Evolutionary conservation across 1,140 invertebrate species (phyloP), one percentile per base, ranked within the genome.

Genomic region (Nephotettix cincticeps): DNA sequence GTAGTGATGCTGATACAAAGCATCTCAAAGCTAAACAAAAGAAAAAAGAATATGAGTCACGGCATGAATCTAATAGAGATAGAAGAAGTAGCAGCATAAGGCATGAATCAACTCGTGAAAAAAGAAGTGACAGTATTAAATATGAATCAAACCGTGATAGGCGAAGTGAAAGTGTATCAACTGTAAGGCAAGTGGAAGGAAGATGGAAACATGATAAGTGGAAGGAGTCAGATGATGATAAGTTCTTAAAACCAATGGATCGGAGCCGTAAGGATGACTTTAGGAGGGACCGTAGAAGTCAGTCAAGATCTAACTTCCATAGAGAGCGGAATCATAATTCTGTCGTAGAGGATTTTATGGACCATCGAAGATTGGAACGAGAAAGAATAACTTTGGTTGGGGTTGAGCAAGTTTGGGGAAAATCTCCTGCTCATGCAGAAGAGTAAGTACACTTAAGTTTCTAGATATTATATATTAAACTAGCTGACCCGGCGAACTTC

Each of bases 361-460:
- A 77, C n/a, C 54, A 75, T 29, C 79, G 91, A 71, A 80, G 91
- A 74, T 84, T 88, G 75, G 86, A 92, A 71, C 81, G 92, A 58
- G 92, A 93, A 71, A 82, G 86, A 73, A 90, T 93, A 51, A 90
- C 91, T 45, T 82, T 88, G 66, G 80, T 87, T 69, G 90, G 91
- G 13, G 86, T 89, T 3, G 79, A 84, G 1, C 82, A 85, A 68
- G 84, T 92, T 36, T 93, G 91, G 91, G 87, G 86, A 45, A 88
- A 89, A 79, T 92, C 90, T 21, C 92, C 92, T 1, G 75, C 82
- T 0, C 83, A 83, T 76, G 75, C 80, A 21, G 82, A 86, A 75
- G 84, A 90, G 87, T 90, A 82, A 83, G 85, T n/a, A 51, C n/a
- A n/a, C n/a, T n/a, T n/a, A n/a, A n/a, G n/a, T n/a, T n/a, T n/a